Base-by-base conservation (phyloP, 2,113 vertebrate species). In the Rhizomys pruinosus region DNA sequence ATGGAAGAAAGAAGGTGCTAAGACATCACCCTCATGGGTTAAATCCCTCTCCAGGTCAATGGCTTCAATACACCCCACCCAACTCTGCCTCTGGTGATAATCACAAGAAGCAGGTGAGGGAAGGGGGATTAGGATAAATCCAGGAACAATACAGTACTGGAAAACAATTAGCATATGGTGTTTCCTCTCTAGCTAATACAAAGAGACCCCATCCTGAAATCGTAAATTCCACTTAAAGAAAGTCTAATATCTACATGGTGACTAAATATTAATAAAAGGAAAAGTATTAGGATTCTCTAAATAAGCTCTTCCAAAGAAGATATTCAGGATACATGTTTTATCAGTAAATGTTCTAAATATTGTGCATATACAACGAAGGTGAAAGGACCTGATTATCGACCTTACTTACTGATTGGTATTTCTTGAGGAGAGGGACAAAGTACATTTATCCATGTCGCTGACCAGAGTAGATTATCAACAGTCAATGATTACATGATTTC, bases 31-130 rank as follows among this genome's bases (percentile, higher is more conserved):
- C 13, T 52, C n/a, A 27, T 19, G 19, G n/a, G 39, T 77, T 95
- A 92, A 95, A 94, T 87, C 71, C 80, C 77, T 87, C 76, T 39
- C 69, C 81, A 72, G 87, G 80, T 57, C 52, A 88, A 94, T 39
- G 74, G 90, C 86, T 94, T 94, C 59, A 71, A 34, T 52, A 69
- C 64, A 90, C 63, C 59, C 63, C 59, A 85, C 63, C 42, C 37
- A 34, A 84, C 52, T 29, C 44, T 10, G 9, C 57, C 77, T 55
- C 34, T 42, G 72, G 72, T 73, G 85, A 90, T 90, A 80, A 92
- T 82, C 93, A 42, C 57, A 88, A 96, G 72, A 84, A 84, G 81
- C 78, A 93, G 85, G 95, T 78, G 81, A 97, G 77, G 74, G 78
- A 94, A 94, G 85, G 72, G 8, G 25, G 69, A 95, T 91, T 85